These are phyloP conservation scores for Epinotia brunnichana DNA, from an alignment of 2,888 invertebrate species.

Conservation along the genomic window DNA sequence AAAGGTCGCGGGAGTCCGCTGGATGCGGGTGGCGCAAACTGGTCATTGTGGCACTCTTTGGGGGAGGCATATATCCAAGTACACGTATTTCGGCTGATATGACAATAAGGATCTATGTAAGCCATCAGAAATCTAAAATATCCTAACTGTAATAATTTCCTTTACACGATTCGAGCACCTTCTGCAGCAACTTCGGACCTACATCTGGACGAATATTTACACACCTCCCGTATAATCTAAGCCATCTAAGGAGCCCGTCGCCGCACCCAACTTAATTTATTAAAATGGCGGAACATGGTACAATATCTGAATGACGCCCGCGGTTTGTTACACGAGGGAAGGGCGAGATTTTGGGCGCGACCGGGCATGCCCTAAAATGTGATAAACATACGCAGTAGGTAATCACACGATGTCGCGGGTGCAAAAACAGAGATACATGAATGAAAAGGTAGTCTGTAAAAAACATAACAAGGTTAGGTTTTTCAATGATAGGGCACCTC, in stretches of 20 bases:
- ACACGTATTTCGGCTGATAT: no score
- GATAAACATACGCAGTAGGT: neutral
- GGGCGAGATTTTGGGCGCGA: conserved; percentile 10
- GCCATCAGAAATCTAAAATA: no score
- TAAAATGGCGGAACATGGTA: neutral
- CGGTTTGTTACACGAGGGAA: neutral
- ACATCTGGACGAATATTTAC: neutral
- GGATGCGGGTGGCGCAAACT: no score
- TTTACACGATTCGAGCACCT: no score
- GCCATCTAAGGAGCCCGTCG: neutral
- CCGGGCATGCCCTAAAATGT: neutral
- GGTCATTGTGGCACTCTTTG: no score
- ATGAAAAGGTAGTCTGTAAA: no score
- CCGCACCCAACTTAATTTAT: neutral
- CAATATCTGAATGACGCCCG: neutral
- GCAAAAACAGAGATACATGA: neutral
- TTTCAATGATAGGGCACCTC: no score
- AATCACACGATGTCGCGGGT: neutral
- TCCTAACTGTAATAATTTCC: no score
- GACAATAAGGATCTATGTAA: no score
- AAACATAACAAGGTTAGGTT: no score
- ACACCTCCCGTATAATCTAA: neutral
- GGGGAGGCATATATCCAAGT: no score
- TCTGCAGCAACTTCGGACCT: neutral
- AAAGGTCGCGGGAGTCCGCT: no score